Conservation (phyloP, 2,797 vertebrate genomes). For the Huso huso region DNA sequence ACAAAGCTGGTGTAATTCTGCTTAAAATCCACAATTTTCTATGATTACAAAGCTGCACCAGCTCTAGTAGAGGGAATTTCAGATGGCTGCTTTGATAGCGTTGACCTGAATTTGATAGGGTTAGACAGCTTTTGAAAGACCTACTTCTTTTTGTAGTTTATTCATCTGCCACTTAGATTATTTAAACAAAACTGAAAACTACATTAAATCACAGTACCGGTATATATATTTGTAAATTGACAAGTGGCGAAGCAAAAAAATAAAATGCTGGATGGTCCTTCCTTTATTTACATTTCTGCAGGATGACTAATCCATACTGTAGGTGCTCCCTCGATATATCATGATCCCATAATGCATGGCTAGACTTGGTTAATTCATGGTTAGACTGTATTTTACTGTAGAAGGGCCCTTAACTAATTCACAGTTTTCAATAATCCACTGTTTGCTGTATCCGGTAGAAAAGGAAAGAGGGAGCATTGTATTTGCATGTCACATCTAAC, state of each 20-base stretch:
- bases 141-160: constrained; percentile 53
- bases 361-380: too few relatives aligned
- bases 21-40: constrained; percentile 78
- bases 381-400: too few relatives aligned
- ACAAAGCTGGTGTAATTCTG: constrained; percentile 91
- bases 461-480: too few relatives aligned
- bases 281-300: background rate
- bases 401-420: too few relatives aligned
- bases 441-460: too few relatives aligned
- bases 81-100: constrained; percentile 57
- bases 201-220: background rate
- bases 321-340: background rate
- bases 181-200: constrained; percentile 25
- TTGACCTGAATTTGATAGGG: constrained; percentile 84
- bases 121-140: constrained; percentile 59
- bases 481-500: too few relatives aligned
- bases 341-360: too few relatives aligned
- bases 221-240: too few relatives aligned
- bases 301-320: background rate
- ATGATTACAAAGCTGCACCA: constrained; percentile 70
- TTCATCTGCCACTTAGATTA: constrained; percentile 55
- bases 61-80: constrained; percentile 76
- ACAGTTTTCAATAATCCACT: too few relatives aligned
- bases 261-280: too few relatives aligned
- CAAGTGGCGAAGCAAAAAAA: too few relatives aligned